These are phyloP conservation scores for Drosophila yooni DNA, from an alignment of 2,888 invertebrate genomes.

Conservation along the genomic window DNA sequence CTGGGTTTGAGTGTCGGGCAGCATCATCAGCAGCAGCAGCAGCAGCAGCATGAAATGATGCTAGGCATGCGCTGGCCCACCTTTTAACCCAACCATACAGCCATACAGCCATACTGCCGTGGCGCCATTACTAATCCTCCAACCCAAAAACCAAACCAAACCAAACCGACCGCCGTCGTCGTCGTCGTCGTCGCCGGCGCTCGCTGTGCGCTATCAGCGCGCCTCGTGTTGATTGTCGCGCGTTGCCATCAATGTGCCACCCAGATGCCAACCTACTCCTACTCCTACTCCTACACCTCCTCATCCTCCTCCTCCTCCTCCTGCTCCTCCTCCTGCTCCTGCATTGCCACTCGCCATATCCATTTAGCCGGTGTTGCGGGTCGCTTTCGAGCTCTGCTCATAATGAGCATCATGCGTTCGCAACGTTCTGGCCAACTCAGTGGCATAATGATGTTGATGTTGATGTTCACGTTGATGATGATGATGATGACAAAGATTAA, in stretches of 20 bases:
- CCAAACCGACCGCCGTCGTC: slow-evolving; percentile 19
- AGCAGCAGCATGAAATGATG: slow-evolving; percentile 58
- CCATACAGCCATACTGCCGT: slow-evolving; percentile 32
- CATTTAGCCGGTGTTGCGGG: slow-evolving; percentile 53
- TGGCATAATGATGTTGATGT: slow-evolving; percentile 5
- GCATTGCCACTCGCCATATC: slow-evolving; percentile 24
- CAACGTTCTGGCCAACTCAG: slow-evolving; percentile 8
- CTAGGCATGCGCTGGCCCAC: slow-evolving; percentile 59
- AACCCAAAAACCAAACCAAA: slow-evolving; percentile 47
- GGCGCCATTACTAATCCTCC: slow-evolving; percentile 69
- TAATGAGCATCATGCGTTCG: slow-evolving; percentile 71
- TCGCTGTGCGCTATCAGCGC: slow-evolving; percentile 68
- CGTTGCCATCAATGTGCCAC: slow-evolving; percentile 69
- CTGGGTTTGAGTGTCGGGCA: slow-evolving; percentile 9
- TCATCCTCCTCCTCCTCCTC: background rate
- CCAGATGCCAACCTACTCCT: slow-evolving; percentile 24
- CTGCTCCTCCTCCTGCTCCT: background rate
- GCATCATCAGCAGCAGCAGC: slow-evolving; percentile 33
- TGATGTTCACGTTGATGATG: slow-evolving; percentile 2
- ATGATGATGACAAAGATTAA: slow-evolving; percentile 7
- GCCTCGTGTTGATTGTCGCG: slow-evolving; percentile 75
- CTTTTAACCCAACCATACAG: slow-evolving; percentile 59
- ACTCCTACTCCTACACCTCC: slow-evolving; percentile 7
- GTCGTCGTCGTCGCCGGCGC: slow-evolving; percentile 28
- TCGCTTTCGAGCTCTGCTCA: slow-evolving; percentile 38